phyloP scores from a whole-genome alignment of 1,140 invertebrate species.

The Riptortus pedestris region DNA sequence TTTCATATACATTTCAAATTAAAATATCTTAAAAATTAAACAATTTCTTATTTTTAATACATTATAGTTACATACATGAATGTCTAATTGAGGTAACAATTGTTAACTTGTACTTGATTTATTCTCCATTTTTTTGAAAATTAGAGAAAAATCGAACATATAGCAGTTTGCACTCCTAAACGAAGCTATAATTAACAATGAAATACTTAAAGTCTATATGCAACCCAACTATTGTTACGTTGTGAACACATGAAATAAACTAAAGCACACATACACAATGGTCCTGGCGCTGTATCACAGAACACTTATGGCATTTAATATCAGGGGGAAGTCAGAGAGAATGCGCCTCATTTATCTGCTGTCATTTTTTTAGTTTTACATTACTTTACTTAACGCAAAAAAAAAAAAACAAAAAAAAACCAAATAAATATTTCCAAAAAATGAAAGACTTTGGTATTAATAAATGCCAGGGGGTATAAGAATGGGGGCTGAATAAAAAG shows the following conservation, averaged over 20 bases:
- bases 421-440: conserved; percentile 20
- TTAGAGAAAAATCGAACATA: conserved; percentile 14
- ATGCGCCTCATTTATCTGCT: background rate
- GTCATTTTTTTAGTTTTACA: conserved; percentile 13
- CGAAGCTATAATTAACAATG: conserved; percentile 24
- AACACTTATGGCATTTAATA: conserved; percentile 29
- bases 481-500: background rate
- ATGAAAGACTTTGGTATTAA: conserved; percentile 30
- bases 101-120: conserved; percentile 20
- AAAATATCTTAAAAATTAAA: conserved; percentile 14
- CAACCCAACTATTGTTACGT: conserved; percentile 24
- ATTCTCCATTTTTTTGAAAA: conserved; percentile 12
- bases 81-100: conserved; percentile 29
- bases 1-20: conserved; percentile 16
- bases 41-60: conserved; percentile 2
- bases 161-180: conserved; percentile 26
- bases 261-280: conserved; percentile 25
- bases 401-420: too few species aligned
- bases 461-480: conserved; percentile 22
- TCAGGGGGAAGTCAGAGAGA: background rate
- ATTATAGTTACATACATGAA: conserved; percentile 26
- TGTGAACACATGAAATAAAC: conserved; percentile 25
- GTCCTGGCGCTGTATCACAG: conserved; percentile 29
- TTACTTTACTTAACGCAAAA: too few species aligned
- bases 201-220: conserved; percentile 23